phyloP scores from a whole-genome alignment of 2,888 invertebrate species.

The Phortica magna region DNA sequence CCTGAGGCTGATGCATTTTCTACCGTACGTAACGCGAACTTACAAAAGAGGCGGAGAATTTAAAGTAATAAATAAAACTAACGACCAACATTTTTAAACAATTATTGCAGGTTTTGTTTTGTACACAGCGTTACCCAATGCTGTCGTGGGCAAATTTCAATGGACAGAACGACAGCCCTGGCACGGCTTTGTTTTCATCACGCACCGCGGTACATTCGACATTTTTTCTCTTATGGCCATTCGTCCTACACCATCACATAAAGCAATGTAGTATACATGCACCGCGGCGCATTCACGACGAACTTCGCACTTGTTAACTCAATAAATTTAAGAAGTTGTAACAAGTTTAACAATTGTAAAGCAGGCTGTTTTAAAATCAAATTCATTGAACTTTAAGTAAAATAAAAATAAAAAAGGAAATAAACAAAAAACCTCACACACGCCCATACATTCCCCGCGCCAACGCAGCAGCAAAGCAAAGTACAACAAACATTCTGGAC shows the following conservation, averaged over 20 bases:
- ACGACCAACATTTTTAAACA: too few relatives aligned
- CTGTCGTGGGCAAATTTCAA: background rate
- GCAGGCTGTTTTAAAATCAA: background rate
- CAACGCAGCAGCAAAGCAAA: background rate
- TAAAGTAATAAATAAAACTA: too few relatives aligned
- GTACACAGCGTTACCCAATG: too few relatives aligned
- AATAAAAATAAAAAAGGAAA: background rate
- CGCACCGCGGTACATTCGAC: background rate
- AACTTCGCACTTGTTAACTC: constrained; percentile 14
- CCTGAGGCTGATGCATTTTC: constrained; percentile 3
- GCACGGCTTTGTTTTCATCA: background rate
- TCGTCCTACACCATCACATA: too few relatives aligned
- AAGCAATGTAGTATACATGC: too few relatives aligned
- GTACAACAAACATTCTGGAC: constrained; percentile 19
- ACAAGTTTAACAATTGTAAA: background rate
- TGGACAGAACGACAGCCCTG: background rate
- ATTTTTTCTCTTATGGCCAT: too few relatives aligned
- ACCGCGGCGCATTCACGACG: background rate
- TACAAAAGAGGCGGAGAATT: background rate
- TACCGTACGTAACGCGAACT: background rate
- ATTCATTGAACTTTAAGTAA: background rate
- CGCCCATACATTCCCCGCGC: constrained; percentile 50
- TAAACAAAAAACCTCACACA: background rate
- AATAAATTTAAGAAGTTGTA: too few relatives aligned
- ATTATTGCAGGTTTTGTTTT: too few relatives aligned